These are phyloP conservation scores for Parnassius glacialis DNA, from an alignment of 2,888 invertebrate genomes.

Conservation along the genomic window DNA sequence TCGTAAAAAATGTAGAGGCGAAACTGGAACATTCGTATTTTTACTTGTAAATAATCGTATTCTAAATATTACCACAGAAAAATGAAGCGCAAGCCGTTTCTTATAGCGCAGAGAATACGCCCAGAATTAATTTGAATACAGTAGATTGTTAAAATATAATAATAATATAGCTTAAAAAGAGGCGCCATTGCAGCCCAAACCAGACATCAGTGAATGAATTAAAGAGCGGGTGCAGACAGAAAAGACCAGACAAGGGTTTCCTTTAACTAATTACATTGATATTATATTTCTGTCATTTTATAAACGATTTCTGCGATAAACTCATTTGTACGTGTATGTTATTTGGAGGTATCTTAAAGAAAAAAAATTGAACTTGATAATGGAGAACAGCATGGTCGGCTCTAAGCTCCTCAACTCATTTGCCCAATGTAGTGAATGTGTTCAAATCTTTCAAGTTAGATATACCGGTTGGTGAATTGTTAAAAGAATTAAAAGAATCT, in stretches of 20 bases:
- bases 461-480: no score
- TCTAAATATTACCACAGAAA: constrained; percentile 1
- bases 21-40: no score
- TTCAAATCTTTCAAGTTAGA: no score
- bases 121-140: constrained; percentile 16
- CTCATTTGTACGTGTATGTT: neutral
- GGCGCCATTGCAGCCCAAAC: constrained; percentile 19
- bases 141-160: constrained; percentile 22
- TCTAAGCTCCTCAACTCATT: no score
- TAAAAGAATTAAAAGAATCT: no score
- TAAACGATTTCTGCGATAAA: neutral
- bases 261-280: constrained; percentile 19
- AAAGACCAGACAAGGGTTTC: constrained; percentile 24
- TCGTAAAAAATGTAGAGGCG: no score
- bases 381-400: no score
- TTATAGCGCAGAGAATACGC: constrained; percentile 9
- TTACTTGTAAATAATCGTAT: neutral
- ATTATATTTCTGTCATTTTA: constrained; percentile 11
- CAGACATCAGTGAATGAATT: constrained; percentile 22
- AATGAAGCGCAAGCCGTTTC: neutral
- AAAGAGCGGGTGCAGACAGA: constrained; percentile 20
- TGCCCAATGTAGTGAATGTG: no score
- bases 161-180: constrained; percentile 22
- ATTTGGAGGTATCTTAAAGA: no score
- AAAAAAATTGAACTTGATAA: no score